These are phyloP conservation scores for Thamnaconus septentrionalis DNA, from an alignment of 2,113 vertebrate species.

Conservation along the genomic window DNA sequence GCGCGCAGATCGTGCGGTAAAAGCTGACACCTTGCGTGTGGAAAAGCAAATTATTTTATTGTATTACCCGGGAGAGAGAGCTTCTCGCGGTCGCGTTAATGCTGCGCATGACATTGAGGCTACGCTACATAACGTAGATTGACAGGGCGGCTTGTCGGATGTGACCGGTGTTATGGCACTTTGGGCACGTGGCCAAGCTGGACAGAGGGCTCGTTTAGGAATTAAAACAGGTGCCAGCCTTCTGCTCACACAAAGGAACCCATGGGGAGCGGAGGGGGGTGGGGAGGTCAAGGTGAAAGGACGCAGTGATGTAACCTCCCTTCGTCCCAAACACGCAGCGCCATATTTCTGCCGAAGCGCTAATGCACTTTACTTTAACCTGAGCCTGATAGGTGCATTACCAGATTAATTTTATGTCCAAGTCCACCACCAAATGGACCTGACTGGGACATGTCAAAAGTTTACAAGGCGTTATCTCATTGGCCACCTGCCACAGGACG, in stretches of 20 bases:
- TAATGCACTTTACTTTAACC: constrained; percentile 12
- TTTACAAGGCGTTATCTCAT: constrained; percentile 18
- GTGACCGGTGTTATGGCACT: constrained; percentile 47
- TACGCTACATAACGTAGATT: constrained; percentile 28
- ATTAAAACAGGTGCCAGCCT: constrained; percentile 51
- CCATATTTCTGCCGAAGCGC: constrained; percentile 24
- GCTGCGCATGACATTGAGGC: constrained; percentile 6
- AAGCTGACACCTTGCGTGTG: background rate
- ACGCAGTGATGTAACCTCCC: constrained; percentile 40
- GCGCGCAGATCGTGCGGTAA: constrained; percentile 1
- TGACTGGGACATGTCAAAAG: constrained; percentile 8
- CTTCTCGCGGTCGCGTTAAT: constrained; percentile 27
- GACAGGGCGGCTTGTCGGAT: constrained; percentile 32
- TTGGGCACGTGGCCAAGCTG: constrained; percentile 42
- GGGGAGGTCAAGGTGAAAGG: constrained; percentile 29
- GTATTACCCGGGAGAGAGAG: background rate
- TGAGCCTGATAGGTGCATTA: constrained; percentile 20
- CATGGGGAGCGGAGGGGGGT: no score
- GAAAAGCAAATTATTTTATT: no score
- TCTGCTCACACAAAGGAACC: constrained; percentile 24
- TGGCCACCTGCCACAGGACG: constrained; percentile 7
- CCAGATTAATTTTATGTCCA: constrained; percentile 14
- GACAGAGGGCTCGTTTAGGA: constrained; percentile 54
- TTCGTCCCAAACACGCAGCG: constrained; percentile 8
- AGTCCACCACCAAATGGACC: background rate